Percentiles rank a stretch among this genome's conserved stretches.
phyloP scores from a whole-genome alignment of 2,888 invertebrate genomes.

The Melanargia galathea region DNA sequence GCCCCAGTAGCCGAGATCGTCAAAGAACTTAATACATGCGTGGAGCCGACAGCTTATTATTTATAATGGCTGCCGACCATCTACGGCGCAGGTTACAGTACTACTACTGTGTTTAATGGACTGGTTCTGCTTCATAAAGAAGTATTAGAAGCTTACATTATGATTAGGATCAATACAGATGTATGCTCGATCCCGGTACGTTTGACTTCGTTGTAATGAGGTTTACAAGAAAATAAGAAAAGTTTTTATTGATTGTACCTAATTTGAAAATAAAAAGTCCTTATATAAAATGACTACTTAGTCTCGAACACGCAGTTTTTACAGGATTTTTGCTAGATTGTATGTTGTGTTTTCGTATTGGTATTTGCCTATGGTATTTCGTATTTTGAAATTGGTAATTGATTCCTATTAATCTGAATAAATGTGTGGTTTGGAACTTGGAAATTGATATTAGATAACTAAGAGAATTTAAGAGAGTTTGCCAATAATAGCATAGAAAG shows the following conservation, averaged over 20 bases:
- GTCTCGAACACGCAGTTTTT: too few species aligned
- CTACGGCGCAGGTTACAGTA: constrained; percentile 20
- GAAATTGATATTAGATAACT: too few species aligned
- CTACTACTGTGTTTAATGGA: constrained; percentile 32
- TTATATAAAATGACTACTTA: neutral
- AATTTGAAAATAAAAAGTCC: neutral
- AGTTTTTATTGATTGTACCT: neutral
- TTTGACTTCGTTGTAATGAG: neutral
- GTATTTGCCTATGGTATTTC: too few species aligned
- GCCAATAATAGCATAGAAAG: too few species aligned
- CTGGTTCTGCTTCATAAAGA: constrained; percentile 25
- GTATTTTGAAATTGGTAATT: too few species aligned
- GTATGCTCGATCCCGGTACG: neutral
- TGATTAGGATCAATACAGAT: constrained; percentile 16
- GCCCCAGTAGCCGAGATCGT: constrained; percentile 2
- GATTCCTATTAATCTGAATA: too few species aligned
- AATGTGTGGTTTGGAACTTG: too few species aligned
- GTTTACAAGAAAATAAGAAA: neutral
- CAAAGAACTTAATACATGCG: constrained; percentile 25
- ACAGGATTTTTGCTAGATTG: too few species aligned
- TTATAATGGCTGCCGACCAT: constrained; percentile 36
- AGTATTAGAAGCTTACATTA: constrained; percentile 16
- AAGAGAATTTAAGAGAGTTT: too few species aligned
- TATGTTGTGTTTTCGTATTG: too few species aligned
- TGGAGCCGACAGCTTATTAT: constrained; percentile 34